Evolutionary conservation across 2,888 invertebrate species (phyloP).

Genomic region (Lysandra coridon): DNA sequence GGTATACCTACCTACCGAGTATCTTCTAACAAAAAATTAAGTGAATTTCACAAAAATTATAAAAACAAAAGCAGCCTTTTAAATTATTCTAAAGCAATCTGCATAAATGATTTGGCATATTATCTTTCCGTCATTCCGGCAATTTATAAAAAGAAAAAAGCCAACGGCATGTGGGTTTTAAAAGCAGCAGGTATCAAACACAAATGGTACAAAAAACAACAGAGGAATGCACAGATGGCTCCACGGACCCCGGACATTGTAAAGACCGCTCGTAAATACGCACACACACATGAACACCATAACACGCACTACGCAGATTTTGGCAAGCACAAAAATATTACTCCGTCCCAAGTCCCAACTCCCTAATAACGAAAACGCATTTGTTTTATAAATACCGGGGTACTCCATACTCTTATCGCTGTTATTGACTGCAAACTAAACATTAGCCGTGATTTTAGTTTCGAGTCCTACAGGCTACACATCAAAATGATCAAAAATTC

Average conservation of each 20-base stretch:
- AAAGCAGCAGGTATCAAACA: slow-evolving; percentile 75
- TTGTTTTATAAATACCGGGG: neutral
- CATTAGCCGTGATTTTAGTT: neutral
- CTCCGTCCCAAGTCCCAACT: neutral
- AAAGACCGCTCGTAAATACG: slow-evolving; percentile 33
- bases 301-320: slow-evolving; percentile 15
- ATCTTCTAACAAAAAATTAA: neutral
- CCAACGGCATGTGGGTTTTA: slow-evolving; percentile 54
- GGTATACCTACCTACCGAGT: neutral
- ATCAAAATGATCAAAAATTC: neutral
- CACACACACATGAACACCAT: neutral
- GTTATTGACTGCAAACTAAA: neutral
- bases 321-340: neutral
- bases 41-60: neutral
- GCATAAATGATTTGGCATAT: slow-evolving; percentile 36
- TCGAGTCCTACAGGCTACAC: neutral
- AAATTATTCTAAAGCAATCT: slow-evolving; percentile 14
- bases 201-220: slow-evolving; percentile 58
- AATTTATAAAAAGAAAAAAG: slow-evolving; percentile 39
- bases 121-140: slow-evolving; percentile 32
- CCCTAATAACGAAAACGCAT: neutral
- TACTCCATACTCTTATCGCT: neutral
- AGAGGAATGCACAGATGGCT: slow-evolving; percentile 77
- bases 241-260: slow-evolving; percentile 65
- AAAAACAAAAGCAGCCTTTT: neutral